These are phyloP conservation scores for Drosophila ambigua DNA, from an alignment of 1,140 invertebrate species.

Conservation along the genomic window DNA sequence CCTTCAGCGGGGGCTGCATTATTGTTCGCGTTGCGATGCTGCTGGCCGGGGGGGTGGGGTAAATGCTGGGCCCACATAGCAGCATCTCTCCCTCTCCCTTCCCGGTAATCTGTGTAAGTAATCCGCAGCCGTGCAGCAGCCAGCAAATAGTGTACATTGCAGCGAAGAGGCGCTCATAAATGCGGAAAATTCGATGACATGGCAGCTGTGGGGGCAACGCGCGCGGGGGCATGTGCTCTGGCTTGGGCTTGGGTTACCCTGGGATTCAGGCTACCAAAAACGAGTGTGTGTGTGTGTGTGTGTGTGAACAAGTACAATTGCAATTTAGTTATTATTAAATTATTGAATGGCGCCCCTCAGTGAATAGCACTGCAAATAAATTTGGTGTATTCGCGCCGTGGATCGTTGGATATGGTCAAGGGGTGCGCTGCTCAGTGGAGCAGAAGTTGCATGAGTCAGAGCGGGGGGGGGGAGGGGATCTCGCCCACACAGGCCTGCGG, in stretches of 20 bases:
- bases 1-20: no score
- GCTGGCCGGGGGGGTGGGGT: no score
- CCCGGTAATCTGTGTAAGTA: slow-evolving; percentile 27
- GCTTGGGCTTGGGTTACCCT: not conserved
- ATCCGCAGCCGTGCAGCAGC: not conserved
- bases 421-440: no score
- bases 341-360: not conserved
- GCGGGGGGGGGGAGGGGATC: no score
- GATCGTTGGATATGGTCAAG: not conserved
- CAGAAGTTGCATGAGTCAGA: no score
- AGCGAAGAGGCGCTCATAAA: slow-evolving; percentile 33
- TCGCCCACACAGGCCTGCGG: slow-evolving; percentile 23
- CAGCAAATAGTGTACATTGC: slow-evolving; percentile 7
- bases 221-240: no score
- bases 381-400: slow-evolving; percentile 44
- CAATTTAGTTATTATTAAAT: slow-evolving; percentile 50
- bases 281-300: slow-evolving; percentile 1
- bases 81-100: no score
- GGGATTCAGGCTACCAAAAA: not conserved
- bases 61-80: no score
- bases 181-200: slow-evolving; percentile 54
- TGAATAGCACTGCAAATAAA: slow-evolving; percentile 58
- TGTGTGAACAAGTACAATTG: slow-evolving; percentile 3
- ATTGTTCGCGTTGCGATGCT: no score
- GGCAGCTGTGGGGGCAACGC: slow-evolving; percentile 24